Percentiles rank a stretch among this genome's conserved stretches.
These are phyloP conservation scores for Thalassoma bifasciatum DNA, from an alignment of 2,113 vertebrate genomes.

Conservation along the genomic window DNA sequence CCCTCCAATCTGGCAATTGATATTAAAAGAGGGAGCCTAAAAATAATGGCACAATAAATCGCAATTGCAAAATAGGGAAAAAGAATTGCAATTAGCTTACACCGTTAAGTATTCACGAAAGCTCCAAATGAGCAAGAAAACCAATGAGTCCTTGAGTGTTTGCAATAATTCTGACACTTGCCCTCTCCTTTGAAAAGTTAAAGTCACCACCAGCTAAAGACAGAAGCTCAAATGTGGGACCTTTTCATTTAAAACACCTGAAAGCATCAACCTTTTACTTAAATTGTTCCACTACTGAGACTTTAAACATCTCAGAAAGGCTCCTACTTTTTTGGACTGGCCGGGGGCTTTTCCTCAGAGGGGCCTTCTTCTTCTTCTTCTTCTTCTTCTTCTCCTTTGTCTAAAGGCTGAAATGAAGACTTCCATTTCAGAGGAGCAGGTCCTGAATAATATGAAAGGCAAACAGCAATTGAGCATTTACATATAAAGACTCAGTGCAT, in stretches of 20 bases:
- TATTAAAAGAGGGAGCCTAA: too few relatives aligned
- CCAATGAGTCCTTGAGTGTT: too few relatives aligned
- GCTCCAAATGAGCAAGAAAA: too few relatives aligned
- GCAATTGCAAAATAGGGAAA: background rate
- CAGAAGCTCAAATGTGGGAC: slow-evolving; percentile 2
- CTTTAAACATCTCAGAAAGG: background rate
- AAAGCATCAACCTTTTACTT: background rate
- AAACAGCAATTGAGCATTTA: background rate
- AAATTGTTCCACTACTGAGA: background rate
- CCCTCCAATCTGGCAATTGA: too few relatives aligned
- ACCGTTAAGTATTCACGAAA: too few relatives aligned
- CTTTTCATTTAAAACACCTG: too few relatives aligned
- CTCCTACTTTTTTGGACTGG: slow-evolving; percentile 43
- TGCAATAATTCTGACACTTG: too few relatives aligned
- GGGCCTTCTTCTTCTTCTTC: background rate
- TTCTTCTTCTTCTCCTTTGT: too few relatives aligned
- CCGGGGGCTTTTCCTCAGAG: slow-evolving; percentile 18
- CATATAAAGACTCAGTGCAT: background rate
- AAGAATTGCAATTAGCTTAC: too few relatives aligned
- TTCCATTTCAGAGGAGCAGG: slow-evolving; percentile 49
- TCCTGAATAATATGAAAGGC: slow-evolving; percentile 14
- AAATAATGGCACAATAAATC: too few relatives aligned
- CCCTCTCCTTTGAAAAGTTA: background rate
- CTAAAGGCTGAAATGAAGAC: slow-evolving; percentile 62
- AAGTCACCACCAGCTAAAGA: background rate